Evolutionary conservation across 1,140 invertebrate species (phyloP).

Genomic region (Nasonia giraulti): DNA sequence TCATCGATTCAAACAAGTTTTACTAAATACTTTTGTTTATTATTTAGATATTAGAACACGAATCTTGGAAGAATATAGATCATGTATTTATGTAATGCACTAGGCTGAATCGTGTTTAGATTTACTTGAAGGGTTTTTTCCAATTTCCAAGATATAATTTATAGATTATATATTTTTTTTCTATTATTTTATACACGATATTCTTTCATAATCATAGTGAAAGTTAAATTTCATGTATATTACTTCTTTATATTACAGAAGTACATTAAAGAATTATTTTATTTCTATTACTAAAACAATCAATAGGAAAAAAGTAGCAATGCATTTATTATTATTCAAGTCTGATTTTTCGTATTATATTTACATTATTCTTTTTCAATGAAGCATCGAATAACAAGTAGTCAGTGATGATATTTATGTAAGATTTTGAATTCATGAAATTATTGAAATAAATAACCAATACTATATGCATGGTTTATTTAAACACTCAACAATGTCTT

Average conservation of each 20-base stretch:
- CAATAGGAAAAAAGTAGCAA: too few relatives aligned
- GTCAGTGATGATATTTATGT: not conserved
- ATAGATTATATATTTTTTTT: not conserved
- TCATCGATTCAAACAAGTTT: not conserved
- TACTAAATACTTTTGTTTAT: not conserved
- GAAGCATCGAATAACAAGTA: not conserved
- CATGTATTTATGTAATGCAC: not conserved
- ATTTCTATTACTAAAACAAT: not conserved
- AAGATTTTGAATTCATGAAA: conserved; percentile 3
- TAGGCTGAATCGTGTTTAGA: not conserved
- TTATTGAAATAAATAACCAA: conserved; percentile 19
- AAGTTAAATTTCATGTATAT: too few relatives aligned
- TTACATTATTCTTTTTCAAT: not conserved
- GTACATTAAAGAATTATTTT: not conserved
- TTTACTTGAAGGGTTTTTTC: not conserved
- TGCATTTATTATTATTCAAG: not conserved
- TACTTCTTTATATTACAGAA: too few relatives aligned
- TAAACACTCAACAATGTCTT: conserved; percentile 9
- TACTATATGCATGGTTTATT: not conserved
- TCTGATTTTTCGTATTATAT: not conserved
- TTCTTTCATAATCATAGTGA: not conserved
- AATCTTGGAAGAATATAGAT: not conserved
- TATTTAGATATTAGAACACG: not conserved
- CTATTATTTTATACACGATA: not conserved
- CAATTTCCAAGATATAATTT: conserved; percentile 12